phyloP scores from a whole-genome alignment of 2,113 vertebrate genomes.

The Polypterus senegalus region DNA sequence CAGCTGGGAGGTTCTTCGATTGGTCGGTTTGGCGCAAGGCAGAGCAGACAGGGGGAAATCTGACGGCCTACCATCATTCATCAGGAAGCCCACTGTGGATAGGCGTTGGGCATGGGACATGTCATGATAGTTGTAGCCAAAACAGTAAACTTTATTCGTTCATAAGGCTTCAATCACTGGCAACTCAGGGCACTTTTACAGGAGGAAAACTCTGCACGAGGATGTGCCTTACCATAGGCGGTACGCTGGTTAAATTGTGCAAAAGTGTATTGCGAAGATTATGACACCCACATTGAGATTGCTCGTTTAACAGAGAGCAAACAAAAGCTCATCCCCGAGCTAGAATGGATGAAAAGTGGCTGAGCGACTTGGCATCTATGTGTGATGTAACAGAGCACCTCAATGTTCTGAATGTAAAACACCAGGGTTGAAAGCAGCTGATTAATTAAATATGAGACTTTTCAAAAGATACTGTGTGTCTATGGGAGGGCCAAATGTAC shows the following conservation, averaged over 20 bases:
- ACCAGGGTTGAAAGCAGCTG: too few species aligned
- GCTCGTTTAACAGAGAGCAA: too few species aligned
- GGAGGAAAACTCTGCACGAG: not conserved
- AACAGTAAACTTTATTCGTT: not conserved
- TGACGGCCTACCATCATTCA: conserved; percentile 2
- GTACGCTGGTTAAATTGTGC: too few species aligned
- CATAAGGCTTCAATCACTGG: not conserved
- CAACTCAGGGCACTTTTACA: not conserved
- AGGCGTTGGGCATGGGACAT: not conserved
- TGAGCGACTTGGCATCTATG: too few species aligned
- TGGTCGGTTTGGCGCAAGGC: not conserved
- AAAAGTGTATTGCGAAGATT: too few species aligned
- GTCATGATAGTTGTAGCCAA: not conserved
- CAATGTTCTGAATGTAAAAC: too few species aligned
- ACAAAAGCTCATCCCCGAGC: too few species aligned
- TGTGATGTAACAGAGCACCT: too few species aligned
- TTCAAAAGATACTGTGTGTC: conserved; percentile 2
- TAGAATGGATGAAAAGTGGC: too few species aligned
- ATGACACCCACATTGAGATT: too few species aligned
- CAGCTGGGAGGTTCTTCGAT: not conserved
- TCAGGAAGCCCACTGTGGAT: conserved; percentile 1
- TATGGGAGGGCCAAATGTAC: not conserved
- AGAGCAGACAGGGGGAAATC: not conserved
- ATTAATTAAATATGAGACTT: not conserved
- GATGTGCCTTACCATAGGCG: too few species aligned